A percentile compares a stretch with the other conserved stretches of the same genome.
Conservation (phyloP, 2,113 vertebrate genomes). For the Prinia subflava region DNA sequence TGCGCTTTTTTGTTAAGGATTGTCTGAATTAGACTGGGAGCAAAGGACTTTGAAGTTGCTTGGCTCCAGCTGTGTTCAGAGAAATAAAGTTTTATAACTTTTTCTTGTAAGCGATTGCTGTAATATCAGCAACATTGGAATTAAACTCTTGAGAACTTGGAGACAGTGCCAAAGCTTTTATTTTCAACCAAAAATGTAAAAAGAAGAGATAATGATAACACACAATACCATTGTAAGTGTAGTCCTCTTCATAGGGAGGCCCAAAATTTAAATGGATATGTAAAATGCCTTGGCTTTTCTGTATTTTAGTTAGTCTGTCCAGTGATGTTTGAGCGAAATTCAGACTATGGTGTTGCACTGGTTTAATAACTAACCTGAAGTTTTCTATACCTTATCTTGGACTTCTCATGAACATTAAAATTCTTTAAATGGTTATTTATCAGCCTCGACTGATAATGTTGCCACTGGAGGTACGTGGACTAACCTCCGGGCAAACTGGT, state of each 20-base stretch:
- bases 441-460: neutral
- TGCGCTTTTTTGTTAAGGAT: neutral
- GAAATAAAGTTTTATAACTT: neutral
- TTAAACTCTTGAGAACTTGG: neutral
- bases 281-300: neutral
- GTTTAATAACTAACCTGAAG: neutral
- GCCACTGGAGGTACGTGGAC: neutral
- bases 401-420: neutral
- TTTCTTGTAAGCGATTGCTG: neutral
- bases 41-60: neutral
- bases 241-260: neutral
- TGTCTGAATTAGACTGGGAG: neutral
- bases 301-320: neutral
- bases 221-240: neutral
- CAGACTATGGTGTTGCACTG: neutral
- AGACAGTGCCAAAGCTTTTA: neutral
- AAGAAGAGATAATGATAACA: neutral
- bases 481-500: neutral
- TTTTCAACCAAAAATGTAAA: neutral
- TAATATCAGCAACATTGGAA: neutral
- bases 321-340: neutral
- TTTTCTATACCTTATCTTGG: neutral
- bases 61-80: neutral
- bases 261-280: neutral
- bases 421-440: neutral